phyloP scores from a whole-genome alignment of 2,113 vertebrate genomes.

The Hymenochirus boettgeri region DNA sequence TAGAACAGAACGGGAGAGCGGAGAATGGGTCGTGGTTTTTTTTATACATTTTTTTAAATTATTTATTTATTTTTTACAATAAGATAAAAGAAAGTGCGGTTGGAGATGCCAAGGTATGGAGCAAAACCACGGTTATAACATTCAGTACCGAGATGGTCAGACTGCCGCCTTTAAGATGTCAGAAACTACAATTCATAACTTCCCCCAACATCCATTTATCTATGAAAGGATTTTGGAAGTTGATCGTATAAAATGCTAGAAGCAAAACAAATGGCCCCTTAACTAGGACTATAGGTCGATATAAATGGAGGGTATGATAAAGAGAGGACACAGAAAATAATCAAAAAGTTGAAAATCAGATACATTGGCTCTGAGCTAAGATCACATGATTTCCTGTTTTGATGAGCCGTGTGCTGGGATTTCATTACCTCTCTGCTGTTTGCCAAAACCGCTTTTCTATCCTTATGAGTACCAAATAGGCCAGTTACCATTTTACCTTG shows the following conservation, averaged over 20 bases:
- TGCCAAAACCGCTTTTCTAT: background rate
- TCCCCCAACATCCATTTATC: too few species aligned
- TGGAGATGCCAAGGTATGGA: slow-evolving; percentile 66
- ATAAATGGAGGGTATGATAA: slow-evolving; percentile 43
- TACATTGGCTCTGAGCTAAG: slow-evolving; percentile 48
- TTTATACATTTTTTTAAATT: background rate
- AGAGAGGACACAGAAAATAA: slow-evolving; percentile 58
- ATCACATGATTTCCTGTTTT: slow-evolving; percentile 32
- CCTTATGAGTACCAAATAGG: too few species aligned
- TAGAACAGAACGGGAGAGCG: slow-evolving; percentile 56
- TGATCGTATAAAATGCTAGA: too few species aligned
- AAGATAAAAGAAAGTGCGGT: background rate
- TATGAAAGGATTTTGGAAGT: too few species aligned
- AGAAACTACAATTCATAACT: too few species aligned
- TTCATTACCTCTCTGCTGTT: slow-evolving; percentile 10
- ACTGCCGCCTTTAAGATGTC: too few species aligned
- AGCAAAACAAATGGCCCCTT: too few species aligned
- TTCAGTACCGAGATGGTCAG: too few species aligned
- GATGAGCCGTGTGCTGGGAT: background rate
- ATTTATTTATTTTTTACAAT: background rate
- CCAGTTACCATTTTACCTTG: too few species aligned
- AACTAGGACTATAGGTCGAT: too few species aligned
- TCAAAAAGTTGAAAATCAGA: slow-evolving; percentile 54
- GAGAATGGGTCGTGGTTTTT: background rate
- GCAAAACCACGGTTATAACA: slow-evolving; percentile 42